phyloP scores from a whole-genome alignment of 1,140 invertebrate genomes.

The Luehdorfia chinensis region DNA sequence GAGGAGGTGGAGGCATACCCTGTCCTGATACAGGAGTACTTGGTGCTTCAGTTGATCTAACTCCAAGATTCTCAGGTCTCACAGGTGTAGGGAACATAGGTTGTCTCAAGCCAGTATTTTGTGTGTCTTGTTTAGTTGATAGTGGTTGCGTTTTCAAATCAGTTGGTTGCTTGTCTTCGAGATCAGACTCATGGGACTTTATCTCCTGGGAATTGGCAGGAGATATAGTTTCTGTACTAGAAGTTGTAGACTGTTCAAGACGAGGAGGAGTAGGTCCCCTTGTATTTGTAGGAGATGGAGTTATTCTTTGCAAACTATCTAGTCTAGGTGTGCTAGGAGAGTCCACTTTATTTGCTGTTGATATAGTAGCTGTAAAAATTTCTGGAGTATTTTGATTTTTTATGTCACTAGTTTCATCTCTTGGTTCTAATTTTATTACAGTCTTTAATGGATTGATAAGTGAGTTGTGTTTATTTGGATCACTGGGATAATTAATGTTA shows the following conservation, averaged over 20 bases:
- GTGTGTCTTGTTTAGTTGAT: slow-evolving; percentile 56
- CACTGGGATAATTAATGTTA: slow-evolving; percentile 57
- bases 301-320: slow-evolving; percentile 63
- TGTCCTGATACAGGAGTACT: slow-evolving; percentile 47
- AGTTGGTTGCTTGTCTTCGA: slow-evolving; percentile 66
- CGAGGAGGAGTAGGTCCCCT: slow-evolving; percentile 55
- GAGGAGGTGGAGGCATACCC: slow-evolving; percentile 63
- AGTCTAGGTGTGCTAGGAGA: slow-evolving; percentile 58
- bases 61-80: slow-evolving; percentile 63
- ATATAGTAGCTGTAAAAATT: slow-evolving; percentile 71
- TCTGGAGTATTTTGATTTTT: slow-evolving; percentile 72
- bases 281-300: slow-evolving; percentile 64
- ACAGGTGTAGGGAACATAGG: slow-evolving; percentile 67
- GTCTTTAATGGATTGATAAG: slow-evolving; percentile 70
- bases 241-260: slow-evolving; percentile 65
- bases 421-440: slow-evolving; percentile 78
- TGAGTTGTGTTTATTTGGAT: slow-evolving; percentile 64
- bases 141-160: slow-evolving; percentile 64
- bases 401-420: slow-evolving; percentile 78
- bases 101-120: slow-evolving; percentile 59
- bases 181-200: slow-evolving; percentile 58
- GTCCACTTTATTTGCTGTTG: slow-evolving; percentile 61
- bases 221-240: slow-evolving; percentile 63
- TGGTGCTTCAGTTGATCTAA: slow-evolving; percentile 49
- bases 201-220: slow-evolving; percentile 63